A percentile compares a stretch with the other conserved stretches of the same genome.
Conservation (phyloP, 2,888 invertebrate species). For the Cybosia mesomella region DNA sequence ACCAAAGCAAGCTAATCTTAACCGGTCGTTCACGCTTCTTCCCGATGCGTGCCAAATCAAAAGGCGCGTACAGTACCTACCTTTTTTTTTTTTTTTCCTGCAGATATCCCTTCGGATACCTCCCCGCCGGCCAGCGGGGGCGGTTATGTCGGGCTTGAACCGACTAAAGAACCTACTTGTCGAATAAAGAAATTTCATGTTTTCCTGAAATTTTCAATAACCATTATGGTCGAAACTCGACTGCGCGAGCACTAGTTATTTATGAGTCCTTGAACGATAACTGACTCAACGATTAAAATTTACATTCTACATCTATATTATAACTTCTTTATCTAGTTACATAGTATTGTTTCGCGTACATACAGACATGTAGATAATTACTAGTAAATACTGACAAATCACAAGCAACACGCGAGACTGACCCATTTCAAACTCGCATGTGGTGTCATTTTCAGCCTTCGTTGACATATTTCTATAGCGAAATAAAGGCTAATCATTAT, state of each 20-base stretch:
- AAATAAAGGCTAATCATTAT: conserved; percentile 12
- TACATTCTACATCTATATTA: not conserved
- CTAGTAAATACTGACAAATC: conserved; percentile 41
- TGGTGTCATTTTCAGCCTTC: conserved; percentile 57
- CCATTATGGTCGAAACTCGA: not conserved
- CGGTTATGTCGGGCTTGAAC: no score
- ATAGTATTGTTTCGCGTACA: conserved; percentile 19
- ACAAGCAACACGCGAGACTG: conserved; percentile 40
- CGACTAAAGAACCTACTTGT: no score
- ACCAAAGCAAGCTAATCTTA: no score
- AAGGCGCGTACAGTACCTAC: no score
- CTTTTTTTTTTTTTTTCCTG: no score
- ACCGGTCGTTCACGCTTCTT: no score
- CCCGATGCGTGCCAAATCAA: no score
- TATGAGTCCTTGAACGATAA: not conserved
- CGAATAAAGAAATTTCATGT: no score
- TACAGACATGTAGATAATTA: conserved; percentile 37
- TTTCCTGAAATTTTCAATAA: not conserved
- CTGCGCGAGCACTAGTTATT: not conserved
- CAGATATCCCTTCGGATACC: no score
- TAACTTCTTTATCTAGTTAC: not conserved
- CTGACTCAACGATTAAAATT: not conserved
- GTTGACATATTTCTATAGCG: conserved; percentile 11
- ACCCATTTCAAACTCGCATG: conserved; percentile 55
- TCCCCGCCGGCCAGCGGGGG: no score